Percentiles rank a stretch among this genome's conserved stretches.
Evolutionary conservation across 2,113 vertebrate genomes (phyloP).

Genomic region (Mastomys coucha): DNA sequence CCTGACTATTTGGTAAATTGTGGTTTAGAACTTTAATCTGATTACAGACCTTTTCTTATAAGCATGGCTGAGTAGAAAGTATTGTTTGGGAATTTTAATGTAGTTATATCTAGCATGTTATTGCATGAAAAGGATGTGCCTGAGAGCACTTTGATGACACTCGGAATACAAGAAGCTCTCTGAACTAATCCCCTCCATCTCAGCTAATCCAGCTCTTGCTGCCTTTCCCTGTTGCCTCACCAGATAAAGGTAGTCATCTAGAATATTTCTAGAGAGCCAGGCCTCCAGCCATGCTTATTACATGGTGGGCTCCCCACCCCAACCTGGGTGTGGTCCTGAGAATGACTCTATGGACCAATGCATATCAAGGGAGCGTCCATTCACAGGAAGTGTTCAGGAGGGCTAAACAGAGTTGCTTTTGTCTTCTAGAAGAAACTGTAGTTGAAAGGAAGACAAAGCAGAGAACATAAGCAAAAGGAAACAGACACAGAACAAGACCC

Average conservation of each 20-base stretch:
- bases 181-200: conserved; percentile 8
- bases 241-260: neutral
- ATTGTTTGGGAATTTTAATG: conserved; percentile 45
- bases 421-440: neutral
- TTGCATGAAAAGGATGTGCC: neutral
- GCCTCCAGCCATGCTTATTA: neutral
- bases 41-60: conserved; percentile 32
- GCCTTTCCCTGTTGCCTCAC: neutral
- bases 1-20: conserved; percentile 17
- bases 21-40: conserved; percentile 36
- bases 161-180: neutral
- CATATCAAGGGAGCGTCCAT: neutral
- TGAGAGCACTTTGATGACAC: neutral
- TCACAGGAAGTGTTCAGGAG: neutral
- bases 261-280: neutral
- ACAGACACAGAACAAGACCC: neutral
- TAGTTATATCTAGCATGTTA: neutral
- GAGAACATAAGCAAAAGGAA: neutral
- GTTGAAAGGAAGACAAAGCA: neutral
- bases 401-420: conserved; percentile 18
- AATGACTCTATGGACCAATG: neutral
- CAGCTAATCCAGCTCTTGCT: neutral
- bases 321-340: neutral
- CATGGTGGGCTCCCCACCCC: too few relatives aligned
- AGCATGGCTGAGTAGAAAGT: conserved; percentile 18